These are phyloP conservation scores for Lasioglossum lativentre DNA, from an alignment of 2,888 invertebrate genomes.

Conservation along the genomic window DNA sequence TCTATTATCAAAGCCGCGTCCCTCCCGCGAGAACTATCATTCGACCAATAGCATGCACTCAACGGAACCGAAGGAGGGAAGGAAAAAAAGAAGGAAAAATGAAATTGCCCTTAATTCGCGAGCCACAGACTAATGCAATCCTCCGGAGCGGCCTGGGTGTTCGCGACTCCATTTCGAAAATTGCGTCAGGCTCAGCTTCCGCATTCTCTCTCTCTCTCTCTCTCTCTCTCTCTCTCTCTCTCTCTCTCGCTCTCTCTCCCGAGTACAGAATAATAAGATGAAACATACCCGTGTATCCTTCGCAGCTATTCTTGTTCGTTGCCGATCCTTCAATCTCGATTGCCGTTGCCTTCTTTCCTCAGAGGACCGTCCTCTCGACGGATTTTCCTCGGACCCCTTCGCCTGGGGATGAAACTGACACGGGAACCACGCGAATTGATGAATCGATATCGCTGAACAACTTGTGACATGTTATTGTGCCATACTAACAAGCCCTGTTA, in stretches of 20 bases:
- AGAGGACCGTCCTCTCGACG: neutral
- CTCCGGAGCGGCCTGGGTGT: slow-evolving; percentile 49
- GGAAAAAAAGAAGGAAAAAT: slow-evolving; percentile 5
- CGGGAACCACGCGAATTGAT: neutral
- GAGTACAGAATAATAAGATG: slow-evolving; percentile 55
- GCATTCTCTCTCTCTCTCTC: slow-evolving; percentile 17
- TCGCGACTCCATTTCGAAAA: slow-evolving; percentile 70
- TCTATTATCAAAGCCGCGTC: slow-evolving; percentile 36
- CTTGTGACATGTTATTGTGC: neutral
- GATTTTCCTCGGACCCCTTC: neutral
- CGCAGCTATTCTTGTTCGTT: neutral
- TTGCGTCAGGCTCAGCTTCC: slow-evolving; percentile 61
- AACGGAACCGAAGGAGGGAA: slow-evolving; percentile 24
- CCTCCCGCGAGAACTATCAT: neutral
- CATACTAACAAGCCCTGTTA: neutral
- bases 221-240: slow-evolving; percentile 5
- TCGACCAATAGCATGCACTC: slow-evolving; percentile 14
- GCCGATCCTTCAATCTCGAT: slow-evolving; percentile 22
- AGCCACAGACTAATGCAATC: slow-evolving; percentile 66
- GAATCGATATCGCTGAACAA: neutral
- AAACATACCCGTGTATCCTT: slow-evolving; percentile 31
- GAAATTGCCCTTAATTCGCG: slow-evolving; percentile 66
- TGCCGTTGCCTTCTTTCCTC: neutral
- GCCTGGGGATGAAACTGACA: neutral
- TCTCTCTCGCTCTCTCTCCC: slow-evolving; percentile 25